Evolutionary conservation across 2,797 vertebrate species (phyloP), one percentile per base, ranked within the genome.

Genomic region (Megaceryle alcyon): DNA sequence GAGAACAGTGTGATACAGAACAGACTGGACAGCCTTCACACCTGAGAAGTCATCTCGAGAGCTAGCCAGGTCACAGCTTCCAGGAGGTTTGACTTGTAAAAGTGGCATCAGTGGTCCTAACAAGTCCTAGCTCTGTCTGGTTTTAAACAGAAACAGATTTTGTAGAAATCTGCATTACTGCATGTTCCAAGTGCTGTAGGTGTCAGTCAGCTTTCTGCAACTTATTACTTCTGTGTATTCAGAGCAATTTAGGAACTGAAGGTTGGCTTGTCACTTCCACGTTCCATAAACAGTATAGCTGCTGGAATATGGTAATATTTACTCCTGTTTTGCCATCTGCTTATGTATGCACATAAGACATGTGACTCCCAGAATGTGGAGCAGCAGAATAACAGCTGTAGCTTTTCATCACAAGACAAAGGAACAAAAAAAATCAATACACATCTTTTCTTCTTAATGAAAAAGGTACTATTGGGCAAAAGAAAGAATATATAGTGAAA

Each of bases 271-370:
- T 90, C 87, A 63, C 54, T 78, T 93, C 76, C 65, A 95, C 4
- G 1, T 76, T 86, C 86, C 72, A 86, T 33, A 51, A 94, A 86
- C 86, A 94, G 37, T 41, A 72, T 1, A 63, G 80, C 63, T n/a
- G 29, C 48, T 88, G 56, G 80, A 88, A 94, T 48, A 63, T 53
- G 66, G 59, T 31, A 91, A 82, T 92, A 86, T 96, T 96, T 96
- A 94, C 89, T 86, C 91, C 80, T 90, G 65, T 53, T 94, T 94
- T 96, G 54, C 92, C 87, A 91, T 73, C 94, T 94, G 91, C 70
- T 95, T 94, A 72, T 78, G 56, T n/a, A 91, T 70, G 82, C 87
- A 79, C 18, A 91, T 44, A 57, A 91, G 88, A 59, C 51, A 79
- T n/a, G 73, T 71, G 69, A 90, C 37, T 86, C 59, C 35, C 80